These are phyloP conservation scores for Monochamus alternatus DNA, from an alignment of 2,888 invertebrate genomes.

Conservation along the genomic window DNA sequence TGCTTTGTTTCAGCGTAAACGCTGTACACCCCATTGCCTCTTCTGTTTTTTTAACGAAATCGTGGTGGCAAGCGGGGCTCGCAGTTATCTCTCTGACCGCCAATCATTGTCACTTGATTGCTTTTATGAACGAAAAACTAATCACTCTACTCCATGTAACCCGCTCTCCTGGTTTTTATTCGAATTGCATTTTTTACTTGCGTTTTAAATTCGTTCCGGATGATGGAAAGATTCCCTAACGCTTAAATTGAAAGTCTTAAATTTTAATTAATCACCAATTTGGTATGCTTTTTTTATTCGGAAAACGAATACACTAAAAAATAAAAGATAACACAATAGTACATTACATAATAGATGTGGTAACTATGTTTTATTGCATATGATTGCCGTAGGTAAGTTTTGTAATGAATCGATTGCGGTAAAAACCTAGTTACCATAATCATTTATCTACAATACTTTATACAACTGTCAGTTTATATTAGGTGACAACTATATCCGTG, in stretches of 20 bases:
- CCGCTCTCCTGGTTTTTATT: conserved; percentile 29
- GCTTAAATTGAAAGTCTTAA: not conserved
- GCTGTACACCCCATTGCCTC: conserved; percentile 61
- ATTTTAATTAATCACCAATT: not conserved
- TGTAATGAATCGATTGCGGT: too few species aligned
- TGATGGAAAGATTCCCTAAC: not conserved
- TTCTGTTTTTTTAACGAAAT: conserved; percentile 46
- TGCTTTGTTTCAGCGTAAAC: conserved; percentile 62
- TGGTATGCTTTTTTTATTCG: conserved; percentile 24
- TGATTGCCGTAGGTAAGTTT: too few species aligned
- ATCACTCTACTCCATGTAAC: conserved; percentile 31
- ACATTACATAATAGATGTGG: too few species aligned
- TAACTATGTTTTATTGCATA: too few species aligned
- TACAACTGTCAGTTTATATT: too few species aligned
- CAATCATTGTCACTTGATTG: conserved; percentile 59
- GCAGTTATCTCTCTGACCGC: conserved; percentile 51
- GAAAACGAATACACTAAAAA: not conserved
- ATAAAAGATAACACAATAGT: not conserved
- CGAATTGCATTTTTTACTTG: conserved; percentile 27
- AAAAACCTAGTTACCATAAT: too few species aligned
- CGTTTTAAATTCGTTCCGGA: conserved; percentile 21
- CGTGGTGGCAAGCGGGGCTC: conserved; percentile 33
- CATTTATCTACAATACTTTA: too few species aligned
- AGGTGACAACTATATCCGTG: too few species aligned
- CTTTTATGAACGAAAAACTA: conserved; percentile 47